phyloP scores from a whole-genome alignment of 2,113 vertebrate species.

The Sarotherodon lohbergeri region DNA sequence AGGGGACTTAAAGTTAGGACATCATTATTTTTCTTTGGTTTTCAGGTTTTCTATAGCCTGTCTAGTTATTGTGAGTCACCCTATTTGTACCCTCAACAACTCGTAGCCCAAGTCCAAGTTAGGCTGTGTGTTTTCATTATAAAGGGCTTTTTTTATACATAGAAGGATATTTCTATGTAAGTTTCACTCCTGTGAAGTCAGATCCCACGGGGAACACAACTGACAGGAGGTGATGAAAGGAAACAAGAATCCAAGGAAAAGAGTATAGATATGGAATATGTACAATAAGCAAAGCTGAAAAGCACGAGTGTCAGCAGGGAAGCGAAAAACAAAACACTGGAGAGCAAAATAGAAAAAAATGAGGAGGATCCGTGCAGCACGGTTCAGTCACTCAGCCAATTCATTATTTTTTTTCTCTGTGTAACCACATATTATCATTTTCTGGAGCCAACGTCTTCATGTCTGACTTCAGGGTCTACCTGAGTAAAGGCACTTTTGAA shows the following conservation, averaged over 20 bases:
- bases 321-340: not conserved
- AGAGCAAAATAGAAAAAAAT: not conserved
- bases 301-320: constrained; percentile 33
- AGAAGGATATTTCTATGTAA: not conserved
- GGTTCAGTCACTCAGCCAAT: not conserved
- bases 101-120: not conserved
- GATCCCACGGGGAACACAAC: not conserved
- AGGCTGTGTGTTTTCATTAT: not conserved
- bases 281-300: constrained; percentile 1
- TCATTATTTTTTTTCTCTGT: not conserved
- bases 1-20: constrained; percentile 14
- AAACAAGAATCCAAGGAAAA: not conserved
- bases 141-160: not conserved
- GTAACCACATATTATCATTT: not conserved
- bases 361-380: not conserved
- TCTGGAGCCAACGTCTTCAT: not conserved
- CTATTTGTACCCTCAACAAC: not conserved
- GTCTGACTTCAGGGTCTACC: not conserved
- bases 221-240: constrained; percentile 17
- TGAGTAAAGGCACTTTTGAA: constrained; percentile 8
- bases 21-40: constrained; percentile 41
- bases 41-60: not conserved
- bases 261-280: constrained; percentile 25
- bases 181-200: constrained; percentile 14
- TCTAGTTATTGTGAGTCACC: not conserved